These are phyloP conservation scores for Gadopsis bispinosus DNA, from an alignment of 2,797 vertebrate species.

Conservation along the genomic window DNA sequence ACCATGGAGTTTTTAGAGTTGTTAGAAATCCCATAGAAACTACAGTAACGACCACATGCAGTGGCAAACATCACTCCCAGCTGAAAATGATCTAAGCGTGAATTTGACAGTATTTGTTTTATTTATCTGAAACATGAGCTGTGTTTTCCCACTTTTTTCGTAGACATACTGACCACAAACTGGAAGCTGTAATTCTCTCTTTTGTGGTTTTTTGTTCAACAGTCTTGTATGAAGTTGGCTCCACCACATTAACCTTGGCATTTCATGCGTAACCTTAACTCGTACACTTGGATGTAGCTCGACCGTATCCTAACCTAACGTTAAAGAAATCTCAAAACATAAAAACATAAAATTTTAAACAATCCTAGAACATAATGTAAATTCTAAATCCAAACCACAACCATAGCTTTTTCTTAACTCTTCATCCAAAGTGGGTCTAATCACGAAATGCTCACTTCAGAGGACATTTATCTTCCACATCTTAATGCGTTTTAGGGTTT, in stretches of 20 bases:
- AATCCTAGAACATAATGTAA: not conserved
- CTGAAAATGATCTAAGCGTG: not conserved
- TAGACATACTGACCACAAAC: too few relatives aligned
- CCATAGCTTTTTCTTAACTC: not conserved
- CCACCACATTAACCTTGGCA: not conserved
- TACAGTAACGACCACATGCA: slow-evolving; percentile 14
- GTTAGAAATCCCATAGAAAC: slow-evolving; percentile 1
- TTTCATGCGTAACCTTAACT: not conserved
- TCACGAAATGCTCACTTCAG: not conserved
- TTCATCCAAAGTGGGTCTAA: not conserved
- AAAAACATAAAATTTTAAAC: not conserved
- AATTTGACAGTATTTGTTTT: too few relatives aligned
- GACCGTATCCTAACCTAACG: not conserved
- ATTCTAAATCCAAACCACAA: not conserved
- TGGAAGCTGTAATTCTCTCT: too few relatives aligned
- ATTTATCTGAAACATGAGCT: too few relatives aligned
- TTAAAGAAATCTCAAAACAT: not conserved
- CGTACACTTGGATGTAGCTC: not conserved
- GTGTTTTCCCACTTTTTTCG: too few relatives aligned
- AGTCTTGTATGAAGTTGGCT: not conserved
- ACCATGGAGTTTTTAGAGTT: not conserved
- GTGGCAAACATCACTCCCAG: not conserved
- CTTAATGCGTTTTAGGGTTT: not conserved
- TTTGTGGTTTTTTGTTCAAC: too few relatives aligned
- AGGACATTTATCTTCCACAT: not conserved